phyloP scores from a whole-genome alignment of 2,797 vertebrate species.

The Siniperca scherzeri region DNA sequence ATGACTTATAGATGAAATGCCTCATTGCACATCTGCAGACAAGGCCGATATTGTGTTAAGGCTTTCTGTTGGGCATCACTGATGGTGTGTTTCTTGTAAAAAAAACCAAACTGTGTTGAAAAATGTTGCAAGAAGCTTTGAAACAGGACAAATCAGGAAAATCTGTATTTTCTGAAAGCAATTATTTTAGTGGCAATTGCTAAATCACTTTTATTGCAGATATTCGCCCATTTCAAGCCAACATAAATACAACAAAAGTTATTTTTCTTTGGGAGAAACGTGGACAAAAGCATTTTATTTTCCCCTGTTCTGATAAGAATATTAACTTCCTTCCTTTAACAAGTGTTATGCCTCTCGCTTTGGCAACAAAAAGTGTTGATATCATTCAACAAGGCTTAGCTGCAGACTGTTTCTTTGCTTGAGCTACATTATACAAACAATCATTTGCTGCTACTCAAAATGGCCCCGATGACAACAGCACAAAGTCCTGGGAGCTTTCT shows the following conservation, averaged over 20 bases:
- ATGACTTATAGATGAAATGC: constrained; percentile 47
- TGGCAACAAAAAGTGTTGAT: constrained; percentile 51
- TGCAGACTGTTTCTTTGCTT: constrained; percentile 43
- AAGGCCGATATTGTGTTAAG: constrained; percentile 14
- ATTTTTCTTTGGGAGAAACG: constrained; percentile 12
- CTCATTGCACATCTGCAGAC: constrained; percentile 55
- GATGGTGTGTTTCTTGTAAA: constrained; percentile 2
- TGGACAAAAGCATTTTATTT: background rate
- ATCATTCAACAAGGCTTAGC: constrained; percentile 42
- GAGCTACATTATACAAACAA: constrained; percentile 60
- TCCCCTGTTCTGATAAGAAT: constrained; percentile 14
- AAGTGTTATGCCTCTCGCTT: background rate
- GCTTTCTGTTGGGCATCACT: constrained; percentile 20
- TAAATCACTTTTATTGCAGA: constrained; percentile 26
- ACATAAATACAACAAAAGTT: background rate
- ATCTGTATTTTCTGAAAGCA: background rate
- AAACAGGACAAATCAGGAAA: constrained; percentile 6
- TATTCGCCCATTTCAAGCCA: constrained; percentile 2
- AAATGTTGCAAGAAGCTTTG: constrained; percentile 8
- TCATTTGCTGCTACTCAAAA: constrained; percentile 54
- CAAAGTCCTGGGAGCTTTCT: constrained; percentile 68
- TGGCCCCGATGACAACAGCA: constrained; percentile 64
- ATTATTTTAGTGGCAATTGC: background rate
- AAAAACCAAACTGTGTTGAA: constrained; percentile 20
- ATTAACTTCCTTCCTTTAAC: constrained; percentile 50